These are phyloP conservation scores for Echeneis naucrates DNA, from an alignment of 2,797 vertebrate species.

Conservation along the genomic window DNA sequence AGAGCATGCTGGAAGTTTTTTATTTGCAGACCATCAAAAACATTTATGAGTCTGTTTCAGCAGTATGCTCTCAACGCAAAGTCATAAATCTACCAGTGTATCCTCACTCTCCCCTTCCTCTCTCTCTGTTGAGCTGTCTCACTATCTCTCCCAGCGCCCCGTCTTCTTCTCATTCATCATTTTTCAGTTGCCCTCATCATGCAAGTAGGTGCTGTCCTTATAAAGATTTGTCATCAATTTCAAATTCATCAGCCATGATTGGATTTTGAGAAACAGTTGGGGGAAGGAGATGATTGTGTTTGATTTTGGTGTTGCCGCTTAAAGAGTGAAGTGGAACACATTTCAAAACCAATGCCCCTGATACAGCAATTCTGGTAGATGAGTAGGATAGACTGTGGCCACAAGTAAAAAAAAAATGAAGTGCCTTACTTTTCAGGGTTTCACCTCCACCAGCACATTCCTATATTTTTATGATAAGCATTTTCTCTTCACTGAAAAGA, in stretches of 20 bases:
- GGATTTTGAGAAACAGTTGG: constrained; percentile 16
- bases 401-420: constrained; percentile 23
- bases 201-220: constrained; percentile 31
- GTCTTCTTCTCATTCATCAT: constrained; percentile 47
- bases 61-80: constrained; percentile 69
- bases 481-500: constrained; percentile 52
- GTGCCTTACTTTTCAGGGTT: constrained; percentile 18
- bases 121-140: constrained; percentile 22
- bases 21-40: constrained; percentile 76
- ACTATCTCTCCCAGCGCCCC: constrained; percentile 32
- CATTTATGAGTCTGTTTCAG: constrained; percentile 84
- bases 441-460: constrained; percentile 18
- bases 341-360: constrained; percentile 55
- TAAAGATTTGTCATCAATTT: constrained; percentile 68
- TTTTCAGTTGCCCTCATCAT: constrained; percentile 47
- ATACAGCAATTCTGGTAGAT: constrained; percentile 25
- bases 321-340: constrained; percentile 35
- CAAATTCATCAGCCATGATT: constrained; percentile 66
- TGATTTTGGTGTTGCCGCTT: constrained; percentile 49
- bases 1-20: constrained; percentile 74
- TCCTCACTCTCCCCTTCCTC: constrained; percentile 35
- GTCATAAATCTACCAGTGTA: constrained; percentile 71
- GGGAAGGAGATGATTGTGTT: not conserved
- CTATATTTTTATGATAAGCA: constrained; percentile 53
- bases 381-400: constrained; percentile 18